Percentiles rank a stretch among this genome's conserved stretches.
Evolutionary conservation across 2,797 vertebrate genomes (phyloP).

Genomic region (Rhinella marina): DNA sequence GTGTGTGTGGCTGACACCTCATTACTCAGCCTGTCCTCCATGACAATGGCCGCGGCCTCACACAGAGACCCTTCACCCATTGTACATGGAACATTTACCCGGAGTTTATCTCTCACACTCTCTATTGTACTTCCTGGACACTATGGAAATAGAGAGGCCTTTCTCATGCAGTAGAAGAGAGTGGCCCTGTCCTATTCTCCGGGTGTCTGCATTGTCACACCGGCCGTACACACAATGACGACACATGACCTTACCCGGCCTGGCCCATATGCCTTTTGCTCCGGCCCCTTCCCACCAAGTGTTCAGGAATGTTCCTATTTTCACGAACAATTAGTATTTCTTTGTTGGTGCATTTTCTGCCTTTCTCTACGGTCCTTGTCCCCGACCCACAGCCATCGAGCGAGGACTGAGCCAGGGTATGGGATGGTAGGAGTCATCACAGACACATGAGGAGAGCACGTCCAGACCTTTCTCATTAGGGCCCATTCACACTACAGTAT

Average conservation of each 20-base stretch:
- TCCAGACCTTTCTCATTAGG: background rate
- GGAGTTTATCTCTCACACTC: slow-evolving; percentile 26
- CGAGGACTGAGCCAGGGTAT: background rate
- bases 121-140: slow-evolving; percentile 23
- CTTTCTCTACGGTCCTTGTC: slow-evolving; percentile 6
- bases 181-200: background rate
- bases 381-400: background rate
- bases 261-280: background rate
- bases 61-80: slow-evolving; percentile 1
- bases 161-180: slow-evolving; percentile 29
- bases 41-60: slow-evolving; percentile 24
- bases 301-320: slow-evolving; percentile 10
- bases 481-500: no score
- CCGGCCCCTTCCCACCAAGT: slow-evolving; percentile 12
- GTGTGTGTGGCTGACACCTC: slow-evolving; percentile 46
- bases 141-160: slow-evolving; percentile 12
- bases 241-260: slow-evolving; percentile 7
- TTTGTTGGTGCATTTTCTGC: slow-evolving; percentile 24
- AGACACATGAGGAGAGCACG: background rate
- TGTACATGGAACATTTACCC: background rate
- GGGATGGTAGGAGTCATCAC: background rate
- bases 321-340: slow-evolving; percentile 17
- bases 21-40: slow-evolving; percentile 44
- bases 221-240: background rate
- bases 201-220: background rate